Percentiles rank a stretch among this genome's conserved stretches.
Evolutionary conservation across 2,797 vertebrate genomes (phyloP).

Genomic region (Protonibea diacanthus): DNA sequence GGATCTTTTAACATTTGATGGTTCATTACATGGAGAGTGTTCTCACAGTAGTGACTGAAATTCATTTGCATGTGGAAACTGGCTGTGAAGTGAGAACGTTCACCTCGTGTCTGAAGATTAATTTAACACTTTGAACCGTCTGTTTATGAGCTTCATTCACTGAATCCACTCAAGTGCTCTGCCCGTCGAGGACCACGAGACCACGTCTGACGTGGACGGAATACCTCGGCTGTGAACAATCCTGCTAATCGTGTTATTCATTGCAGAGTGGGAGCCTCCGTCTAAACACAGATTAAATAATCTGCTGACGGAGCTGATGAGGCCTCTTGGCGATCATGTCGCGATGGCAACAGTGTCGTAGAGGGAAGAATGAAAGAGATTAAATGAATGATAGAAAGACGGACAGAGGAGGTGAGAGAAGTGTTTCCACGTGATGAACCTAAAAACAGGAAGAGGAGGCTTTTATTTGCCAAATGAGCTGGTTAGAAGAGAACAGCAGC

Average conservation of each 20-base stretch:
- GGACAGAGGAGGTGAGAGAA: neutral
- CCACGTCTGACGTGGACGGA: neutral
- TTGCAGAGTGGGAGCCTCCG: neutral
- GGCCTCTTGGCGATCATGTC: slow-evolving; percentile 22
- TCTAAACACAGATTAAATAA: slow-evolving; percentile 20
- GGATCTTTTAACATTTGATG: too few relatives aligned
- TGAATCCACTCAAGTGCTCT: slow-evolving; percentile 11
- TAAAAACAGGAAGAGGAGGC: neutral
- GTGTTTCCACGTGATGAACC: neutral
- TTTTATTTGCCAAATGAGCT: slow-evolving; percentile 10
- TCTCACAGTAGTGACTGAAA: neutral
- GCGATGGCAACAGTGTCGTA: slow-evolving; percentile 30
- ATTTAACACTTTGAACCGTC: slow-evolving; percentile 18
- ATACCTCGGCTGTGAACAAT: slow-evolving; percentile 15
- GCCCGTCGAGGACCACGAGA: neutral
- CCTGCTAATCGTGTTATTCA: slow-evolving; percentile 12
- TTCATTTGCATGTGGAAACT: slow-evolving; percentile 18
- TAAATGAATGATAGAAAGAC: neutral
- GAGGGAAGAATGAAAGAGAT: neutral
- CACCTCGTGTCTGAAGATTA: slow-evolving; percentile 34
- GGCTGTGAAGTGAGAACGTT: slow-evolving; percentile 11
- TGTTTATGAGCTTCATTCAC: slow-evolving; percentile 36
- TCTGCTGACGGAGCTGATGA: neutral
- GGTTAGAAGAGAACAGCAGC: neutral
- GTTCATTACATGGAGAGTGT: neutral